A percentile compares a stretch with the other conserved stretches of the same genome.
Conservation (phyloP, 2,888 invertebrate genomes). For the Eristalis arbustorum region DNA sequence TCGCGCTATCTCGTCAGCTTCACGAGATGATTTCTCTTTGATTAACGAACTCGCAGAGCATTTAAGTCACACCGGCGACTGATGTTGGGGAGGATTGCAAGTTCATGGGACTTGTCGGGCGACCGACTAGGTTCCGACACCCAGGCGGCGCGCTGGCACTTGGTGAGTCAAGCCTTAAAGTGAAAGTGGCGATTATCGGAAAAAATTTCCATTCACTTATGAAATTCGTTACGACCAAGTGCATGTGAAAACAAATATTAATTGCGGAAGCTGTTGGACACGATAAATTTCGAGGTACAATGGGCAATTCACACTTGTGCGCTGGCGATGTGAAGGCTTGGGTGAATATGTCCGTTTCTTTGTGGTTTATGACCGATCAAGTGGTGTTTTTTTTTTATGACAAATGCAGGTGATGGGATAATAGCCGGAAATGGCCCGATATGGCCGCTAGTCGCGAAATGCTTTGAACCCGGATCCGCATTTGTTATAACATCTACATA, state of each 20-base stretch:
- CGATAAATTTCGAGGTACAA: neutral
- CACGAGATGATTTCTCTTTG: constrained; percentile 32
- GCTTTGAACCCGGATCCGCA: too few relatives aligned
- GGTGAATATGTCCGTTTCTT: neutral
- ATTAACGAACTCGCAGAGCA: constrained; percentile 9
- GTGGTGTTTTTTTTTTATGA: neutral
- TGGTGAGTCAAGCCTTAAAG: neutral
- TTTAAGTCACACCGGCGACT: constrained; percentile 3
- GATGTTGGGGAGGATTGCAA: neutral
- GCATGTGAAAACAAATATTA: neutral
- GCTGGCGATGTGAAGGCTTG: neutral
- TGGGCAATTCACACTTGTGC: neutral
- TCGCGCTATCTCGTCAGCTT: neutral
- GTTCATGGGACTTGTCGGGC: neutral
- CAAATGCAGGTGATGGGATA: neutral
- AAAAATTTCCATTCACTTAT: neutral
- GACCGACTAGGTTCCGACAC: neutral
- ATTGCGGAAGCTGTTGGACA: neutral
- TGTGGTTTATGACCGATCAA: neutral
- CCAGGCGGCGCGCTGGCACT: neutral
- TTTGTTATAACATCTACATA: too few relatives aligned
- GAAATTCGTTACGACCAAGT: neutral
- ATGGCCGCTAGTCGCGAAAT: too few relatives aligned
- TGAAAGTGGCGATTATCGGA: constrained; percentile 8
- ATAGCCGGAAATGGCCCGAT: neutral